Percentiles rank a stretch among this genome's conserved stretches.
phyloP scores from a whole-genome alignment of 2,888 invertebrate genomes.

The Sympetrum striolatum region DNA sequence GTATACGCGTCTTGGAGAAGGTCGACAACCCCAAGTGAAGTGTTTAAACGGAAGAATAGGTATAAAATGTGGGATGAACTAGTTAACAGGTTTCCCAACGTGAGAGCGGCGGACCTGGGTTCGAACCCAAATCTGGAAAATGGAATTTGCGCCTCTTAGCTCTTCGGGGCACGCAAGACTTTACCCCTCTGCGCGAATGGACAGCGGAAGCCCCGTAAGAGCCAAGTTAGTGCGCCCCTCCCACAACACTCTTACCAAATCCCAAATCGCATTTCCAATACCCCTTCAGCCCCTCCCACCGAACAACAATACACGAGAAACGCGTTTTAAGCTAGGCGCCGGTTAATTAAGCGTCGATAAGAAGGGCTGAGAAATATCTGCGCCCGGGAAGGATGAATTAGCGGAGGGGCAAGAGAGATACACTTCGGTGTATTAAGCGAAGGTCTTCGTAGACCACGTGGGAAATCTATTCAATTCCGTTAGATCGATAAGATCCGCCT shows the following conservation, averaged over 20 bases:
- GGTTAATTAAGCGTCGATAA: conserved; percentile 21
- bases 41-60: too few species aligned
- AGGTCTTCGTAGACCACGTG: not conserved
- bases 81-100: not conserved
- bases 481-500: not conserved
- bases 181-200: not conserved
- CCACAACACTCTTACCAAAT: not conserved
- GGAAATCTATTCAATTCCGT: not conserved
- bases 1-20: too few species aligned
- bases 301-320: not conserved
- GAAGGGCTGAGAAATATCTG: not conserved
- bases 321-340: not conserved
- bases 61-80: too few species aligned
- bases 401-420: not conserved
- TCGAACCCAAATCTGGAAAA: conserved; percentile 39
- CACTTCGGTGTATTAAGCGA: not conserved
- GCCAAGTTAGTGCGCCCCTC: not conserved
- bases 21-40: too few species aligned
- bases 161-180: not conserved
- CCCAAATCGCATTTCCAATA: conserved; percentile 34
- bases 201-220: not conserved
- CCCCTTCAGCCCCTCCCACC: not conserved
- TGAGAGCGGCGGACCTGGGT: not conserved
- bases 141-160: conserved; percentile 27
- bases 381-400: not conserved